Percentiles rank a stretch among this genome's conserved stretches.
Evolutionary conservation across 2,113 vertebrate genomes (phyloP).

Genomic region (Lophius piscatorius): DNA sequence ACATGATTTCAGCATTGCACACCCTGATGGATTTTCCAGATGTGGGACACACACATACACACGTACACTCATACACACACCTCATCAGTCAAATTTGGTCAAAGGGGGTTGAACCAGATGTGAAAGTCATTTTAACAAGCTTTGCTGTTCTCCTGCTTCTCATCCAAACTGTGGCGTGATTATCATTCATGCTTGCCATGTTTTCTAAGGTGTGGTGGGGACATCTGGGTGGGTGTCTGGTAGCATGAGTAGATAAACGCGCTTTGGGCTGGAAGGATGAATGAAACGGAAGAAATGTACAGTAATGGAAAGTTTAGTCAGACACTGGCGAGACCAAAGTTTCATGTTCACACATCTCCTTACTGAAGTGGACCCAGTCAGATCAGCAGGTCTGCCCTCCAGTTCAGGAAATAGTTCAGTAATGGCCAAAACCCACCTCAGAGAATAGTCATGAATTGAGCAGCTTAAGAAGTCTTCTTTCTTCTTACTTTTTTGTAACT

Average conservation of each 20-base stretch:
- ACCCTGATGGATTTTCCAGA: constrained; percentile 44
- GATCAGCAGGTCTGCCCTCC: constrained; percentile 46
- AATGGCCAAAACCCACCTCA: constrained; percentile 34
- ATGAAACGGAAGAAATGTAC: constrained; percentile 53
- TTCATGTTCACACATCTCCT: constrained; percentile 58
- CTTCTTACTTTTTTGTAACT: constrained; percentile 6
- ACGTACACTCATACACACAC: constrained; percentile 6
- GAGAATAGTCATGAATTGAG: constrained; percentile 7
- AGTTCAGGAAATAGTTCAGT: constrained; percentile 47
- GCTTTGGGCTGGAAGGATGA: constrained; percentile 39
- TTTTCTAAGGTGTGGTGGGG: constrained; percentile 13
- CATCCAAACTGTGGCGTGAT: constrained; percentile 40
- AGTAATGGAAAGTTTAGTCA: constrained; percentile 67
- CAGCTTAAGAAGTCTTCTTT: constrained; percentile 16
- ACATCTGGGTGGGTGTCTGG: constrained; percentile 4
- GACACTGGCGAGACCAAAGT: constrained; percentile 54
- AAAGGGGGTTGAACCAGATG: constrained; percentile 48
- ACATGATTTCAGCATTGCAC: constrained; percentile 8
- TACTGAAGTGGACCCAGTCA: constrained; percentile 32
- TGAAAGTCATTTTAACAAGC: constrained; percentile 57
- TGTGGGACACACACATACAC: background rate
- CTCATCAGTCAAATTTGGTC: constrained; percentile 10
- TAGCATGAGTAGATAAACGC: constrained; percentile 62
- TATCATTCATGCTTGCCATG: constrained; percentile 25
- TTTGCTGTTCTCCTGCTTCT: constrained; percentile 44